phyloP scores from a whole-genome alignment of 2,888 invertebrate species.

The Cerastis leucographa region DNA sequence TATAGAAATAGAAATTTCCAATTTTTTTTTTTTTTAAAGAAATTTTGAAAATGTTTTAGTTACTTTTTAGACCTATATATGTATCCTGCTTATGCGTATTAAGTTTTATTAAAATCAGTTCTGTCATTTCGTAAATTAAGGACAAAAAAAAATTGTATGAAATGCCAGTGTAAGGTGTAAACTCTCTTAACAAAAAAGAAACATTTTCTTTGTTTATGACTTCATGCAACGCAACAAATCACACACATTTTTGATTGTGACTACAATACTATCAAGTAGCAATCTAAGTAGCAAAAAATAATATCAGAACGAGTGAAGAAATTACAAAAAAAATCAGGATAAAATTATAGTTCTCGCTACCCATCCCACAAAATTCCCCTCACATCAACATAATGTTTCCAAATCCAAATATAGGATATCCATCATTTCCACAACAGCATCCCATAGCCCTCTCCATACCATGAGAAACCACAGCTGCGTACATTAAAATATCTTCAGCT shows the following conservation, averaged over 20 bases:
- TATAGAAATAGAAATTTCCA: too few relatives aligned
- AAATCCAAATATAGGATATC: conserved; percentile 59
- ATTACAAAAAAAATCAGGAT: background rate
- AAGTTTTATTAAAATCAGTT: too few relatives aligned
- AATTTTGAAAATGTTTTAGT: too few relatives aligned
- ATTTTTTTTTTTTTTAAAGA: too few relatives aligned
- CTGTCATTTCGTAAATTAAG: too few relatives aligned
- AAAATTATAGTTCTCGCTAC: background rate
- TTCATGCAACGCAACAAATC: background rate
- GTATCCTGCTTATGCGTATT: too few relatives aligned
- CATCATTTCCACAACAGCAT: conserved; percentile 45
- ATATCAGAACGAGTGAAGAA: background rate
- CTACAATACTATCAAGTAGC: background rate
- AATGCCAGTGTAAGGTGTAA: too few relatives aligned
- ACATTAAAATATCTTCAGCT: conserved; percentile 66
- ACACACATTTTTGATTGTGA: background rate
- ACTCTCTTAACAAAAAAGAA: too few relatives aligned
- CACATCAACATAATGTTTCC: conserved; percentile 10
- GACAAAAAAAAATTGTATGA: too few relatives aligned
- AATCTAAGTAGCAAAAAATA: background rate
- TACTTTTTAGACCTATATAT: too few relatives aligned
- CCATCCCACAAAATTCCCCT: background rate
- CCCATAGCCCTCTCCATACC: conserved; percentile 26
- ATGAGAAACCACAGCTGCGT: conserved; percentile 63
- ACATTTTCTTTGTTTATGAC: background rate